Percentiles rank a stretch among this genome's conserved stretches.
These are phyloP conservation scores for Nibea albiflora DNA, from an alignment of 2,113 vertebrate genomes.

Conservation along the genomic window DNA sequence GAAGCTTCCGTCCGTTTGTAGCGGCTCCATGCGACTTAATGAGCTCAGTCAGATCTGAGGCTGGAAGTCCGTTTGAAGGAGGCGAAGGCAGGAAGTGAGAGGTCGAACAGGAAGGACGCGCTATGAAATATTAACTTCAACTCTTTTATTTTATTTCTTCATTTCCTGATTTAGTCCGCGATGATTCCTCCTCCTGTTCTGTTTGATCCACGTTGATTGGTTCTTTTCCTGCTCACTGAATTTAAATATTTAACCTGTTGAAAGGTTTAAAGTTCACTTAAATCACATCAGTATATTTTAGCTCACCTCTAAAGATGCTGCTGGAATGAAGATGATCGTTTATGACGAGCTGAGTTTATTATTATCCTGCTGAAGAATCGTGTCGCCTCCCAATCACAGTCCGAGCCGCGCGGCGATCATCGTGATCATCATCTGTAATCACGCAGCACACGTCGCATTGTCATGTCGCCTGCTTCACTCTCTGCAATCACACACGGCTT, in stretches of 20 bases:
- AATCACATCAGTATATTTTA: no score
- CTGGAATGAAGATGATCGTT: not conserved
- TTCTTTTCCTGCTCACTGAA: no score
- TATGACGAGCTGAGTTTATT: not conserved
- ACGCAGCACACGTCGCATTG: not conserved
- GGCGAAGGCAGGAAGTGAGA: not conserved
- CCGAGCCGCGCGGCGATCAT: not conserved
- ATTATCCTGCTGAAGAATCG: not conserved
- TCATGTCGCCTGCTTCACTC: slow-evolving; percentile 1
- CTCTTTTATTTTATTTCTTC: not conserved
- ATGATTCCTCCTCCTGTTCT: not conserved
- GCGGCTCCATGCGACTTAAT: slow-evolving; percentile 5
- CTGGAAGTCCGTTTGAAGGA: slow-evolving; percentile 6
- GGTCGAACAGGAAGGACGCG: not conserved
- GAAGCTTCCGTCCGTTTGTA: not conserved
- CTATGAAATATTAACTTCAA: not conserved
- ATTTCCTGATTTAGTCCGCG: not conserved
- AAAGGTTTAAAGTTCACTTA: no score
- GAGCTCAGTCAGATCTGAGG: slow-evolving; percentile 21
- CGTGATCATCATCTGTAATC: slow-evolving; percentile 23
- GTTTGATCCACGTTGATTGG: no score
- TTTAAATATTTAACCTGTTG: no score
- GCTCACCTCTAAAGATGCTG: no score
- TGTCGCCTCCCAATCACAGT: not conserved
- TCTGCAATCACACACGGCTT: slow-evolving; percentile 25